Conservation (phyloP, 2,888 invertebrate species). For the Apeira syringaria region DNA sequence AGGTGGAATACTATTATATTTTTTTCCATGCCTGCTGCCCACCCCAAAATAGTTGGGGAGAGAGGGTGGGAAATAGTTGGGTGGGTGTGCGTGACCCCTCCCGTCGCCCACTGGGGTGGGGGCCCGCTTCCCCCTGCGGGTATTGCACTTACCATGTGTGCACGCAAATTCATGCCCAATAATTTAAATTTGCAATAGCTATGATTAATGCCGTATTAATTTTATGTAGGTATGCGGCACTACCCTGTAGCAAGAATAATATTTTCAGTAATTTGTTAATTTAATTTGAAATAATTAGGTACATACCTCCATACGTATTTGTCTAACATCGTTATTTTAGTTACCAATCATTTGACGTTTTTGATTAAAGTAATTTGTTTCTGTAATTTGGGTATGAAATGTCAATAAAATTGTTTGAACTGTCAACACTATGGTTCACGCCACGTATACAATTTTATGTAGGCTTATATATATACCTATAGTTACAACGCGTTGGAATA, state of each 20-base stretch:
- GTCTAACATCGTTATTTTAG: not conserved
- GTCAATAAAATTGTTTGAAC: slow-evolving; percentile 8
- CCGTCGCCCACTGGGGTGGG: slow-evolving; percentile 39
- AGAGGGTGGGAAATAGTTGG: slow-evolving; percentile 60
- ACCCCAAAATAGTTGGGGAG: slow-evolving; percentile 76
- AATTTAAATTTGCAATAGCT: slow-evolving; percentile 79
- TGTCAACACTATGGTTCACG: not conserved
- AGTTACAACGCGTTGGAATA: not conserved
- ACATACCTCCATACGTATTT: not conserved
- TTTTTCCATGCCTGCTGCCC: slow-evolving; percentile 71
- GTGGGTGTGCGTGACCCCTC: slow-evolving; percentile 65
- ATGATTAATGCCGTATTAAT: slow-evolving; percentile 74
- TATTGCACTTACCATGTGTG: slow-evolving; percentile 71
- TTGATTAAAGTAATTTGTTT: slow-evolving; percentile 1
- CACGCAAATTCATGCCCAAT: slow-evolving; percentile 79
- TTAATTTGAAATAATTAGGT: not conserved
- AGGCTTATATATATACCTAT: not conserved
- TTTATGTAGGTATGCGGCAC: slow-evolving; percentile 20
- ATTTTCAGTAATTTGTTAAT: slow-evolving; percentile 1
- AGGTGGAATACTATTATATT: slow-evolving; percentile 79
- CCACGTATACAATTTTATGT: not conserved
- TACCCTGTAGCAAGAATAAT: not conserved
- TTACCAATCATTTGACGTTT: slow-evolving; percentile 1
- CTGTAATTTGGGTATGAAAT: slow-evolving; percentile 8
- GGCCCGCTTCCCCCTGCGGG: slow-evolving; percentile 32